Evolutionary conservation across 2,888 invertebrate genomes (phyloP), one percentile per base, ranked within the genome.

Genomic region (Acheta domesticus): DNA sequence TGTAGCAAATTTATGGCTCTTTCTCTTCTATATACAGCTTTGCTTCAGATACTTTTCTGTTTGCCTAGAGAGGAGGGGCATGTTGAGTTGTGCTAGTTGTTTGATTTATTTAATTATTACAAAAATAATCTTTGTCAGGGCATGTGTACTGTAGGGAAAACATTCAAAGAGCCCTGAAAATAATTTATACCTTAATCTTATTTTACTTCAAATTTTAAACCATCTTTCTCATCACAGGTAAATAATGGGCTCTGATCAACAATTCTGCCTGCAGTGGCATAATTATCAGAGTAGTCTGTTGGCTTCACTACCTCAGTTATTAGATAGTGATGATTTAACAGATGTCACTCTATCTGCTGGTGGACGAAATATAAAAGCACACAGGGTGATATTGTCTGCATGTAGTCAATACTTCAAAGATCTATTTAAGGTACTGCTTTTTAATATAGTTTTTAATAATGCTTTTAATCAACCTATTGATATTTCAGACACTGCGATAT

Each of bases 351-450:
- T 96, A 77, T 94, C 94, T 82, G 96, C 96, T 11, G 94, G 93
- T 83, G 94, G 95, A 36, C 92, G 93, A 81, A 92, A 93, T n/a
- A 89, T 96, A 83, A 92, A 92, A 84, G 96, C 96, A 1, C 96
- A 96, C 87, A 91, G 92, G 84, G 91, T 96, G 78, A 94, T 96
- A 78, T 88, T 96, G 80, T 96, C 96, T 48, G 94, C 96, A 82
- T 96, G 96, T 88, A 96, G 96, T 87, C 93, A 93, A 83, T 96
- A 96, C 88, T 96, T 96, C 87, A 92, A 95, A 84, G 94, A 95
- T 85, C 89, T 96, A 82, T 96, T 96, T 88, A 93, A 93, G 92
- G 94, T 93, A 87, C 82, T 74, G 19, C 36, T 36, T 36, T 36
- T 8, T 36, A 36, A 36, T 1, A 36, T 8, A 36, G 8, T 77